phyloP scores from a whole-genome alignment of 2,113 vertebrate species.

The Machaerirhynchus nigripectus region DNA sequence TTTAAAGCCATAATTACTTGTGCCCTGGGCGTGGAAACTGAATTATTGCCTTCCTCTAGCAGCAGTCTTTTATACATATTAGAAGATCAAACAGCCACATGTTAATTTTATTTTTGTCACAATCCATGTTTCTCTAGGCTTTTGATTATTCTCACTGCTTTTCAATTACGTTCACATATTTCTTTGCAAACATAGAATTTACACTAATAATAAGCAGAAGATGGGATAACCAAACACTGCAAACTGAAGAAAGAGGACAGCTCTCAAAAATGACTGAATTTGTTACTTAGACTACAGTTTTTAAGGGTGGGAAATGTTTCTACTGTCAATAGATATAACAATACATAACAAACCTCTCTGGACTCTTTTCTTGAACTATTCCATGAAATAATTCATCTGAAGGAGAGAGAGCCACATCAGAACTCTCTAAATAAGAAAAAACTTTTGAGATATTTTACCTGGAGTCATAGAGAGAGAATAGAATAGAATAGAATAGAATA shows the following conservation, averaged over 20 bases:
- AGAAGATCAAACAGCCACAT: not conserved
- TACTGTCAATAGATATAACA: not conserved
- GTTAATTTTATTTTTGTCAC: not conserved
- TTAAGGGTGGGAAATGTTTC: not conserved
- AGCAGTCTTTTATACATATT: not conserved
- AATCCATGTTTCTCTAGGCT: not conserved
- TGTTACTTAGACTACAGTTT: not conserved
- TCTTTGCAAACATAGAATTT: not conserved
- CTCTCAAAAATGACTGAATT: not conserved
- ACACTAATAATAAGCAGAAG: not conserved
- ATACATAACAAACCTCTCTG: not conserved
- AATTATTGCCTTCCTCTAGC: not conserved
- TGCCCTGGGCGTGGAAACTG: not conserved
- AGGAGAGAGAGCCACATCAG: not conserved
- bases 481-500: not conserved
- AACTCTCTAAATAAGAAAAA: not conserved
- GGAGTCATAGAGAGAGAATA: not conserved
- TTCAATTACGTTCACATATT: not conserved
- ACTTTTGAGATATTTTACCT: not conserved
- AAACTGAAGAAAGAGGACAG: not conserved
- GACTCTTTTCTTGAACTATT: not conserved
- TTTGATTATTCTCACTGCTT: not conserved
- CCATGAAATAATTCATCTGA: not conserved
- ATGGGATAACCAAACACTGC: not conserved
- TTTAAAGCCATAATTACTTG: conserved; percentile 13